Conservation (phyloP, 2,113 vertebrate species). For the Pavo muticus region DNA sequence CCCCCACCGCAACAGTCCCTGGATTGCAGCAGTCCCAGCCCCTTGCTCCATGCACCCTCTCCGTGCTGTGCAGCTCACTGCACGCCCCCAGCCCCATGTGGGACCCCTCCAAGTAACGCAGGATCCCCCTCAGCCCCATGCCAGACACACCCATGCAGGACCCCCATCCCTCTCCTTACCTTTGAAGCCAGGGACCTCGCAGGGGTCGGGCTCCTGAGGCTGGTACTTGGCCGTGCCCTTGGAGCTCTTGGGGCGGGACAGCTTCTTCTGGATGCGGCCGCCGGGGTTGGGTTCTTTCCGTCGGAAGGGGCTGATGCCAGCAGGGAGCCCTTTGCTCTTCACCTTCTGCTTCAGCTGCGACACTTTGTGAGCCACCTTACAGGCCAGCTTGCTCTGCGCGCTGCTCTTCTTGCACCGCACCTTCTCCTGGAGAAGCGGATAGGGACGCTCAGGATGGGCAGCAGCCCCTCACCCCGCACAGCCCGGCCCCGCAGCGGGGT, state of each 20-base stretch:
- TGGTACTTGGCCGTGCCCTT: constrained; percentile 74
- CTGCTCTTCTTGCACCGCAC: constrained; percentile 79
- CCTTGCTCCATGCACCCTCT: neutral
- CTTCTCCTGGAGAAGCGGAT: constrained; percentile 77
- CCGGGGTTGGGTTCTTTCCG: constrained; percentile 80
- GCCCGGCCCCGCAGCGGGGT: neutral
- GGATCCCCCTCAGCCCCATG: no score
- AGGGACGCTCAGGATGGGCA: rapidly evolving
- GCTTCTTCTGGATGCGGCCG: constrained; percentile 82
- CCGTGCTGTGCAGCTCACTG: no score
- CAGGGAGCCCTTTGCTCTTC: constrained; percentile 81
- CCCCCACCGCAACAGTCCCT: no score
- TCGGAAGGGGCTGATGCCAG: constrained; percentile 79
- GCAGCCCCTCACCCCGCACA: neutral
- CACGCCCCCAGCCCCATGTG: no score
- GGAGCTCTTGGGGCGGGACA: constrained; percentile 80
- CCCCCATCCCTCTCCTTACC: neutral
- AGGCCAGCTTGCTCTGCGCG: constrained; percentile 75
- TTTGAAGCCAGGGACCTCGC: constrained; percentile 48
- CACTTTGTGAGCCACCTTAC: constrained; percentile 80
- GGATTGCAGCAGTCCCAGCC: neutral
- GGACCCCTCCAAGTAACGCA: no score
- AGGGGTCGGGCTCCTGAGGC: constrained; percentile 65
- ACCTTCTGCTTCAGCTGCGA: constrained; percentile 88
- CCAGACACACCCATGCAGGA: neutral